Base-by-base conservation (phyloP, 2,113 vertebrate species). In the Pseudonaja textilis region DNA sequence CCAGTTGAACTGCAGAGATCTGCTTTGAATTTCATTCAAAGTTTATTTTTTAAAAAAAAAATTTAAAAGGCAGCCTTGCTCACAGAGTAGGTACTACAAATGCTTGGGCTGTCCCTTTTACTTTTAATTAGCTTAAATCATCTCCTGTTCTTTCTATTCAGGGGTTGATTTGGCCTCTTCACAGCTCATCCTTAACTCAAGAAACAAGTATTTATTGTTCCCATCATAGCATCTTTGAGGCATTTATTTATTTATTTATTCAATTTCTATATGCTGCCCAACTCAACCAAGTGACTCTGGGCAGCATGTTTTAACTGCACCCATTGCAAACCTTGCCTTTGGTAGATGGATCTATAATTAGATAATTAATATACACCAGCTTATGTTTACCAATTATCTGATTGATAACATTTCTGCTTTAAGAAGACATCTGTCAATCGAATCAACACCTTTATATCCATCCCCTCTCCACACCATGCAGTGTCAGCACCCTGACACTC, bases 361-460 rank as follows among this genome's bases (percentile, higher is more conserved):
- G 34, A 81, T 85, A 29, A 50, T 52, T 91, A 20, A 2, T 34
- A 34, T 22, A 89, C 5, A 34, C 52, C 7, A 93, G 94, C 85
- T 8, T 25, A 1, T 16, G 2, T 42, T 88, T 74, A n/a, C 42
- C 34, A 56, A 42, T 56, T 14, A 89, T 4, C n/a, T 45, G 0
- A 20, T 91, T n/a, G 8, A 22, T 26, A 10, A 52, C 25, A 14
- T 54, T 92, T 55, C 57, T 29, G n/a, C 50, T 91, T 34, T 4
- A 88, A 91, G 54, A 59, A 93, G 87, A 74, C 94, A 87, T 92
- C 91, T 93, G 55, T 92, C 14, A 57, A 34, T 56, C 4, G 1
- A 94, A 93, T 85, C 25, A 93, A 93, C 95, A 92, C 47, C 5
- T 50, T 91, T 26, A 1, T 90, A 26, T 89, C 95, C 91, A 55